phyloP scores from a whole-genome alignment of 2,888 invertebrate species.

The Pachliopta kotzebuea region DNA sequence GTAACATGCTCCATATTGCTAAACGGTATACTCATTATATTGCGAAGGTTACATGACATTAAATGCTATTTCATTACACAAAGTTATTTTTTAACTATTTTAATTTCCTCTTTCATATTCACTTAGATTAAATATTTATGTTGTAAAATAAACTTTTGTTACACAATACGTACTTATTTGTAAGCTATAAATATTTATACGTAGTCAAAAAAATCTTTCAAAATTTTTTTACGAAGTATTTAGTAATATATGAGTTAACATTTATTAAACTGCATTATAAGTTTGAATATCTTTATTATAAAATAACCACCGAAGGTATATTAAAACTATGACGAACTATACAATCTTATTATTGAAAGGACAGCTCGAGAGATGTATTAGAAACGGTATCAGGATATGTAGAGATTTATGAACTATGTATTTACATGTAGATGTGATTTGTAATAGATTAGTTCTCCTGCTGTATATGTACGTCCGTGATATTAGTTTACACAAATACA shows the following conservation, averaged over 20 bases:
- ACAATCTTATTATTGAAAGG: too few relatives aligned
- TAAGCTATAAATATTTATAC: too few relatives aligned
- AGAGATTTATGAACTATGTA: too few relatives aligned
- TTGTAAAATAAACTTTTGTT: neutral
- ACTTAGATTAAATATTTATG: neutral
- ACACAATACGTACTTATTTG: neutral
- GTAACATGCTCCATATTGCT: constrained; percentile 1
- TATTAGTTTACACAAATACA: neutral
- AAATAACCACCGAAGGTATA: too few relatives aligned
- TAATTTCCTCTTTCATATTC: neutral
- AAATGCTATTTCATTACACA: constrained; percentile 3
- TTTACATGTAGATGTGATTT: neutral
- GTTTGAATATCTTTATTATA: too few relatives aligned
- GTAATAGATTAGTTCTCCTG: neutral
- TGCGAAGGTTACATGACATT: neutral
- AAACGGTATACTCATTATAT: constrained; percentile 3
- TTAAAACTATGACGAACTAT: too few relatives aligned
- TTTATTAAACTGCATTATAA: too few relatives aligned
- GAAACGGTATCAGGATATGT: too few relatives aligned
- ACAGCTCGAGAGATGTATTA: too few relatives aligned
- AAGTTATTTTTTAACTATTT: constrained; percentile 1
- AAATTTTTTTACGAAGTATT: too few relatives aligned
- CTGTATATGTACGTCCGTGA: neutral
- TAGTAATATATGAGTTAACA: too few relatives aligned
- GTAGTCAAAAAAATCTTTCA: too few relatives aligned